Percentiles rank a stretch among this genome's conserved stretches.
phyloP scores from a whole-genome alignment of 2,888 invertebrate genomes.

The Cantharis rufa region DNA sequence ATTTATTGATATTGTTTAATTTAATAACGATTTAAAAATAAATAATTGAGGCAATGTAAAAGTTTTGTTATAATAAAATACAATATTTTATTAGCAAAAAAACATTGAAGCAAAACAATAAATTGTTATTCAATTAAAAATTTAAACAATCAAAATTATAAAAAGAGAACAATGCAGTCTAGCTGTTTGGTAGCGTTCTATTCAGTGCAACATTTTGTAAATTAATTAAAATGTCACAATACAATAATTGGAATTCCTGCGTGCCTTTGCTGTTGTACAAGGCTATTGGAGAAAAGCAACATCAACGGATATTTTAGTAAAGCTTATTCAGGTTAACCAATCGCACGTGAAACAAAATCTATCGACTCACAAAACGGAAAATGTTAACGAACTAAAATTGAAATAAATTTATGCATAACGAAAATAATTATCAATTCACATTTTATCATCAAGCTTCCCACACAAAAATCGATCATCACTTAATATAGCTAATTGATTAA shows the following conservation, averaged over 20 bases:
- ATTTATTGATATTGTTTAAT: background rate
- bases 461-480: background rate
- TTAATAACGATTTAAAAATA: background rate
- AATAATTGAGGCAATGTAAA: background rate
- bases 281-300: constrained; percentile 28
- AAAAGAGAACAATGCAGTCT: background rate
- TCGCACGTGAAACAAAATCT: constrained; percentile 41
- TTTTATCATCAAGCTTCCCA: background rate
- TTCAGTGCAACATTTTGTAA: constrained; percentile 36
- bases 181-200: constrained; percentile 8
- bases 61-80: background rate
- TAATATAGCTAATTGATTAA: background rate
- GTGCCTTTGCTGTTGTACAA: constrained; percentile 35
- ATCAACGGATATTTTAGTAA: constrained; percentile 8
- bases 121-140: background rate
- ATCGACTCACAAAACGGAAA: constrained; percentile 26
- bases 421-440: constrained; percentile 9
- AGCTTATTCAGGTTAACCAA: constrained; percentile 35
- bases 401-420: constrained; percentile 21
- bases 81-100: no score
- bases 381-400: constrained; percentile 27
- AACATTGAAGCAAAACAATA: background rate
- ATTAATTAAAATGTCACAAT: constrained; percentile 42
- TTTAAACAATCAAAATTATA: background rate
- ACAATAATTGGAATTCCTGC: constrained; percentile 43